Evolutionary conservation across 2,113 vertebrate species (phyloP).

Genomic region (Megaptera novaeangliae): DNA sequence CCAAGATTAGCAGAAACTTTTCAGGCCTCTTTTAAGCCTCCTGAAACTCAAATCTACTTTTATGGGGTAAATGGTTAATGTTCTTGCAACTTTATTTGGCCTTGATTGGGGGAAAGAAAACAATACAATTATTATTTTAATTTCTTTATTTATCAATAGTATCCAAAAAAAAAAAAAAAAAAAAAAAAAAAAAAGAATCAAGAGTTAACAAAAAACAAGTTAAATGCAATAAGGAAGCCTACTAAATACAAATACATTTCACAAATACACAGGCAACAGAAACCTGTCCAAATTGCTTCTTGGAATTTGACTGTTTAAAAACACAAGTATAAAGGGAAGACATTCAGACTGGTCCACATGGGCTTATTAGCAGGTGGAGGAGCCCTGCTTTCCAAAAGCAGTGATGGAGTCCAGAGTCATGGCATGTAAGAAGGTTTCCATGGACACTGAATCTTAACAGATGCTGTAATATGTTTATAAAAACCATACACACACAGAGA

Average conservation of each 20-base stretch:
- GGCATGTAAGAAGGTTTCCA: background rate
- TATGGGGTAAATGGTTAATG: background rate
- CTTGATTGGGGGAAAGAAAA: slow-evolving; percentile 14
- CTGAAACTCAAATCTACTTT: background rate
- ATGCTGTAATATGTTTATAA: slow-evolving; percentile 22
- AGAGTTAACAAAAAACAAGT: slow-evolving; percentile 81
- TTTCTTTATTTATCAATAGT: slow-evolving; percentile 84
- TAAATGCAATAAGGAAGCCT: slow-evolving; percentile 83
- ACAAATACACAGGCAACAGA: slow-evolving; percentile 73
- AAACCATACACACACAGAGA: background rate
- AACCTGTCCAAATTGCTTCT: slow-evolving; percentile 64
- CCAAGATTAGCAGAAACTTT: background rate
- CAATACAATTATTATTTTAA: slow-evolving; percentile 52
- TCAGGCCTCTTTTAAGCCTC: background rate
- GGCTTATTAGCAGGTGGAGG: background rate
- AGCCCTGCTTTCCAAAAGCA: slow-evolving; percentile 47
- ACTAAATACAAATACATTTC: slow-evolving; percentile 81
- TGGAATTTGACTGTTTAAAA: slow-evolving; percentile 65
- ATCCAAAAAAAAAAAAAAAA: slow-evolving; percentile 69
- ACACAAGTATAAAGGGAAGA: slow-evolving; percentile 21
- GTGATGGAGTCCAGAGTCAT: slow-evolving; percentile 6
- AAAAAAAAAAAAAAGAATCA: slow-evolving; percentile 47
- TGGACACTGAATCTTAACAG: slow-evolving; percentile 28
- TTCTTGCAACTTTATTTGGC: background rate
- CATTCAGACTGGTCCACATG: slow-evolving; percentile 50